phyloP scores from a whole-genome alignment of 2,113 vertebrate genomes.

The Chamaetylas fuelleborni region DNA sequence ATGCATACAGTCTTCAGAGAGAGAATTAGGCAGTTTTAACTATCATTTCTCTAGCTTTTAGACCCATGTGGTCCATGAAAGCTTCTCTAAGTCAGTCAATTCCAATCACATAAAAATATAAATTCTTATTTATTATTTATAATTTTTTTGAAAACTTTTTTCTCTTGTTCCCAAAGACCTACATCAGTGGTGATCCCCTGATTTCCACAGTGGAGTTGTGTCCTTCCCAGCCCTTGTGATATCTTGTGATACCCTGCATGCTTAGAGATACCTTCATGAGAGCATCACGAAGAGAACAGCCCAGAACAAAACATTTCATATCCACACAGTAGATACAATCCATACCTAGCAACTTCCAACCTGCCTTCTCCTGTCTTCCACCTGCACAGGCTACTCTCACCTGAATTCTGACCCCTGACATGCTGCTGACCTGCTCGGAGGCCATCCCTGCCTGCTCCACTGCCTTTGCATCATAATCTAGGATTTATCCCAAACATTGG shows the following conservation, averaged over 20 bases:
- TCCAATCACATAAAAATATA: background rate
- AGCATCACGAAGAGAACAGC: background rate
- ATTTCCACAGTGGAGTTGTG: background rate
- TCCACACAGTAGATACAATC: rapidly evolving
- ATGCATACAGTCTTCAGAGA: background rate
- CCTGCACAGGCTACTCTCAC: background rate
- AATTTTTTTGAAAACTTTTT: background rate
- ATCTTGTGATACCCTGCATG: background rate
- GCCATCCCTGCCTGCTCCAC: background rate
- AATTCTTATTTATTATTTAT: background rate
- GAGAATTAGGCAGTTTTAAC: background rate
- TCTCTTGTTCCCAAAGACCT: background rate
- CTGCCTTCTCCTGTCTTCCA: background rate
- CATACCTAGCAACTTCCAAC: background rate
- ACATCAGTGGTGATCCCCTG: rapidly evolving
- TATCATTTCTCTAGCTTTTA: background rate
- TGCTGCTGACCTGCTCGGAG: background rate
- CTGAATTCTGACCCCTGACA: background rate
- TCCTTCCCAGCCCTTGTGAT: background rate
- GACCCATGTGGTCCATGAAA: background rate
- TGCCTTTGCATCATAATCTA: background rate
- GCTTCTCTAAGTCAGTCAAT: background rate
- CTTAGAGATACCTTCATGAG: background rate
- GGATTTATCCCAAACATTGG: background rate
- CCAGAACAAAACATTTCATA: background rate